Conservation (phyloP, 2,797 vertebrate genomes). For the Rhinoraja longicauda region DNA sequence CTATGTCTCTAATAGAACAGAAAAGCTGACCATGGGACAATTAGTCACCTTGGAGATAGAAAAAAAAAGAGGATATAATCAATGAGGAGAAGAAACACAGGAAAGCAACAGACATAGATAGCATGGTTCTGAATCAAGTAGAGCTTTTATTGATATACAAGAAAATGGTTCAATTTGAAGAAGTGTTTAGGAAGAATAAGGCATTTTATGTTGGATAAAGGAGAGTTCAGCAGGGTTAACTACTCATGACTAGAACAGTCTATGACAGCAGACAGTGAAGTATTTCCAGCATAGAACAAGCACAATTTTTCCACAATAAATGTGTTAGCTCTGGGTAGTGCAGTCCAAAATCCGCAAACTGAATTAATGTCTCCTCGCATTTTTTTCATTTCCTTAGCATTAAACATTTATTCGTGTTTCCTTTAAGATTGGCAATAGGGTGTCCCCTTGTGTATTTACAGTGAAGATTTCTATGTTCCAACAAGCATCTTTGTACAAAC, state of each 20-base stretch:
- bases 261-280: neutral
- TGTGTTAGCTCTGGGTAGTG: neutral
- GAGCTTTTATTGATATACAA: neutral
- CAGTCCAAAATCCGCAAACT: neutral
- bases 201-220: neutral
- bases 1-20: too few species aligned
- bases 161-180: neutral
- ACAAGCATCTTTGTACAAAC: neutral
- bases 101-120: neutral
- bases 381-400: neutral
- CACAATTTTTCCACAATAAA: neutral
- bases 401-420: neutral
- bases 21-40: neutral
- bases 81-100: neutral
- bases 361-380: neutral
- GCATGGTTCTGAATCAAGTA: neutral
- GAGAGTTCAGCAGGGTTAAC: neutral
- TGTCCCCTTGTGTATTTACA: neutral
- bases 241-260: neutral
- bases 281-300: neutral
- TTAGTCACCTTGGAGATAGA: neutral
- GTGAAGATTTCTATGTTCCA: neutral
- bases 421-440: neutral
- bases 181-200: neutral
- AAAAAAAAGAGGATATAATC: neutral